Conservation (phyloP, 1,140 invertebrate species). For the Littorina saxatilis region DNA sequence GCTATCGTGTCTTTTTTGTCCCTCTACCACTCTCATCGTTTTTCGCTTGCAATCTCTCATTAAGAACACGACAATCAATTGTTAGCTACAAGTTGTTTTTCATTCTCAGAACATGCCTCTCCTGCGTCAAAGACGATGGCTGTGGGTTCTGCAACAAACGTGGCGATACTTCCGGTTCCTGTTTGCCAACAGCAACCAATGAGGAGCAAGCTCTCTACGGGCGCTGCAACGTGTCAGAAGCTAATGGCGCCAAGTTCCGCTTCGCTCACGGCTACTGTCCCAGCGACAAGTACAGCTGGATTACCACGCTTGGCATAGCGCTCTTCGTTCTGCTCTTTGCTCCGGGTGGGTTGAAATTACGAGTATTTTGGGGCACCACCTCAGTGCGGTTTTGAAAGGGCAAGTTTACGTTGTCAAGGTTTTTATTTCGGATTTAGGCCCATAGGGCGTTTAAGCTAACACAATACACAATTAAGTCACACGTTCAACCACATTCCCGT, state of each 20-base stretch:
- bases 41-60: too few relatives aligned
- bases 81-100: background rate
- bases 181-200: constrained; percentile 55
- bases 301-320: constrained; percentile 76
- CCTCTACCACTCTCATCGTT: too few relatives aligned
- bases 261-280: constrained; percentile 78
- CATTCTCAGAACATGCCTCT: constrained; percentile 71
- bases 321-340: constrained; percentile 78
- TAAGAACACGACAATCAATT: too few relatives aligned
- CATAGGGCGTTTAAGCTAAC: too few relatives aligned
- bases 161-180: constrained; percentile 54
- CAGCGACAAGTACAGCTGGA: constrained; percentile 76
- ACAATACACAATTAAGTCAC: too few relatives aligned
- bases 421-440: too few relatives aligned
- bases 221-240: constrained; percentile 54
- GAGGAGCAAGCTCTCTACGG: constrained; percentile 53
- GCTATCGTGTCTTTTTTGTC: too few relatives aligned
- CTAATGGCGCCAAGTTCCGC: constrained; percentile 45
- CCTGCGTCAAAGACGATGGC: constrained; percentile 69
- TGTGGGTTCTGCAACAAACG: constrained; percentile 78
- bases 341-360: constrained; percentile 74
- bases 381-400: too few relatives aligned
- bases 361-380: too few relatives aligned
- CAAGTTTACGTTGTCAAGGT: too few relatives aligned
- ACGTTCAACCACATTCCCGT: too few relatives aligned